These are phyloP conservation scores for Andricus grossulariae DNA, from an alignment of 1,140 invertebrate species.

Conservation along the genomic window DNA sequence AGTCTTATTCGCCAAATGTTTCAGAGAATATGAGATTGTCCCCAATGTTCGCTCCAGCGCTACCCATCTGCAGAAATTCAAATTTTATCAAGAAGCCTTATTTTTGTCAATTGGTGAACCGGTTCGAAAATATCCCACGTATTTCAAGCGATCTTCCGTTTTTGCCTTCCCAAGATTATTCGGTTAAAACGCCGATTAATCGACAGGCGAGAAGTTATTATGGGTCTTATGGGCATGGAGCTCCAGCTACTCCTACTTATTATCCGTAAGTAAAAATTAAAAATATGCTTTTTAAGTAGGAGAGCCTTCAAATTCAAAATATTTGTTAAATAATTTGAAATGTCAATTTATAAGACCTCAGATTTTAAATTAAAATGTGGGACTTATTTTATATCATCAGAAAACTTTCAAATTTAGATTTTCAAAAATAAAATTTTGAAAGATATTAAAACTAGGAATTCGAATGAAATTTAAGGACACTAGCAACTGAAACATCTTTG, in stretches of 20 bases:
- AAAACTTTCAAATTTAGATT: background rate
- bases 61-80: conserved; percentile 4
- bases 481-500: background rate
- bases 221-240: conserved; percentile 51
- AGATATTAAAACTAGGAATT: background rate
- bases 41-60: background rate
- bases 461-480: background rate
- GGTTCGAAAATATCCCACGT: background rate
- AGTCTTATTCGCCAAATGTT: background rate
- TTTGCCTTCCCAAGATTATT: conserved; percentile 22
- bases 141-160: background rate
- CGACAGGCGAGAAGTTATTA: conserved; percentile 65
- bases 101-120: conserved; percentile 3
- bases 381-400: background rate
- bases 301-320: too few relatives aligned
- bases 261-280: conserved; percentile 61
- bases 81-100: background rate
- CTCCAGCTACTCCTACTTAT: conserved; percentile 56
- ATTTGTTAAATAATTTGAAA: too few relatives aligned
- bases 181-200: conserved; percentile 24
- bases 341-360: too few relatives aligned
- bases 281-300: background rate
- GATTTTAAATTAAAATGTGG: too few relatives aligned
- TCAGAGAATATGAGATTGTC: background rate
- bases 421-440: conserved; percentile 26